Percentiles rank a stretch among this genome's conserved stretches.
Conservation (phyloP, 2,888 invertebrate genomes). For the Platynereis dumerilii region DNA sequence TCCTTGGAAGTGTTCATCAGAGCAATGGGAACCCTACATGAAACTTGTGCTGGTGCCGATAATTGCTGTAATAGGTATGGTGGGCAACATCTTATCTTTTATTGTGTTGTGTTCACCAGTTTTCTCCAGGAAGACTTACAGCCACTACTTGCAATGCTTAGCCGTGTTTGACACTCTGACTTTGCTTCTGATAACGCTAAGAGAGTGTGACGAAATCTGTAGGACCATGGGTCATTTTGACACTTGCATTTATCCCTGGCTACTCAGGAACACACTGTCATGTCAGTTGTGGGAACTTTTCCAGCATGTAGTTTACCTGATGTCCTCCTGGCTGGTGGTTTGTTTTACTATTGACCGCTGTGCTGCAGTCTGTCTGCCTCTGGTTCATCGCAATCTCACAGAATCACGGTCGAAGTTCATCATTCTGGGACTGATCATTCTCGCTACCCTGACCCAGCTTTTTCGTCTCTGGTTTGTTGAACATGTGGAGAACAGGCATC, state of each 20-base stretch:
- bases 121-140: constrained; percentile 32
- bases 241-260: neutral
- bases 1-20: too few relatives aligned
- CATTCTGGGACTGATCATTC: constrained; percentile 18
- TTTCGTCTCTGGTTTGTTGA: constrained; percentile 24
- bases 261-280: constrained; percentile 8
- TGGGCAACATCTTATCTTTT: constrained; percentile 31
- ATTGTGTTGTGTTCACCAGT: constrained; percentile 25
- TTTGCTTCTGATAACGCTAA: constrained; percentile 17
- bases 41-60: neutral
- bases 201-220: constrained; percentile 12
- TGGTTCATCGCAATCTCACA: constrained; percentile 25
- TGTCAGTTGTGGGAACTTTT: constrained; percentile 32
- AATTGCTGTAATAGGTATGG: neutral
- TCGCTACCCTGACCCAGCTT: constrained; percentile 19
- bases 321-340: constrained; percentile 36
- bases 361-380: constrained; percentile 34
- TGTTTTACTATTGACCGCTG: constrained; percentile 34
- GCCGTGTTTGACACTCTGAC: constrained; percentile 32
- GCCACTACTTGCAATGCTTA: constrained; percentile 30
- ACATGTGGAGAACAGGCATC: neutral
- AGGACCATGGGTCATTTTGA: neutral
- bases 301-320: constrained; percentile 24
- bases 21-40: too few relatives aligned
- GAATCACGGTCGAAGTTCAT: constrained; percentile 15